phyloP scores from a whole-genome alignment of 2,113 vertebrate species.

The Semicossyphus pulcher region DNA sequence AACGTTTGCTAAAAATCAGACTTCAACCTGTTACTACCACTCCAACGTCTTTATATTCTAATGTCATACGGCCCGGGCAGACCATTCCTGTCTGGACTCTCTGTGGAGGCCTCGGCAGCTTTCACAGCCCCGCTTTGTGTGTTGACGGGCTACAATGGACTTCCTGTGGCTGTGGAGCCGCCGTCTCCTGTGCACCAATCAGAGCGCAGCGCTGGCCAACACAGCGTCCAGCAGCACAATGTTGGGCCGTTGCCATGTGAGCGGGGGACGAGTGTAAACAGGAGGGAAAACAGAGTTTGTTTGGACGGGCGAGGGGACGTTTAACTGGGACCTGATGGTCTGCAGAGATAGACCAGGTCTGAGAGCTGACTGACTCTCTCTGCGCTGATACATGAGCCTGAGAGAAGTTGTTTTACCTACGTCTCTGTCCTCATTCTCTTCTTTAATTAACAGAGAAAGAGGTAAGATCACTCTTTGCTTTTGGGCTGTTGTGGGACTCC shows the following conservation, averaged over 20 bases:
- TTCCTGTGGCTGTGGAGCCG: conserved; percentile 48
- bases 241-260: conserved; percentile 50
- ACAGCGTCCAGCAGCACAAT: conserved; percentile 32
- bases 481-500: too few species aligned
- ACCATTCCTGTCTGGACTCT: conserved; percentile 7
- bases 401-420: too few species aligned
- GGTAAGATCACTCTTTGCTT: not conserved
- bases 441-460: not conserved
- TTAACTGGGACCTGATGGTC: conserved; percentile 37
- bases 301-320: conserved; percentile 34
- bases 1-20: too few species aligned
- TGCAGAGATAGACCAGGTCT: conserved; percentile 15
- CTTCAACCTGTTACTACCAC: too few species aligned
- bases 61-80: not conserved
- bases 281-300: conserved; percentile 33
- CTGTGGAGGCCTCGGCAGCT: not conserved
- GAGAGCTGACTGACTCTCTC: not conserved
- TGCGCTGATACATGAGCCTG: conserved; percentile 6
- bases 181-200: conserved; percentile 49
- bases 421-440: not conserved
- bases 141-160: conserved; percentile 51
- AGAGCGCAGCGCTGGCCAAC: conserved; percentile 21
- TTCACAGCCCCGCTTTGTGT: conserved; percentile 34
- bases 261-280: conserved; percentile 44
- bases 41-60: not conserved